Evolutionary conservation across 2,113 vertebrate genomes (phyloP).

Genomic region (Cacatua alba): DNA sequence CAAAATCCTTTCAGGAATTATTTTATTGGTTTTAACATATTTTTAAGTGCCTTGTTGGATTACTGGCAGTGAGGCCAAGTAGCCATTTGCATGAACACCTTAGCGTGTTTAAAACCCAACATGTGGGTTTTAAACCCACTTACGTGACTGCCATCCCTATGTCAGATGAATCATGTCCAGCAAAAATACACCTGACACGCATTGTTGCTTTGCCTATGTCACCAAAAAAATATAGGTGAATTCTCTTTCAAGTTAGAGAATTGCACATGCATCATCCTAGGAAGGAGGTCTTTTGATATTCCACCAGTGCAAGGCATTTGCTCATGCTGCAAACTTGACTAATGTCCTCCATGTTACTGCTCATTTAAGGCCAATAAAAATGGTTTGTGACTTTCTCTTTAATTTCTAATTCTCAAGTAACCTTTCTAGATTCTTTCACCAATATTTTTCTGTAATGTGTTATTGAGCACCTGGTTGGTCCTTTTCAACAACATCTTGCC

Average conservation of each 20-base stretch:
- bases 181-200: background rate
- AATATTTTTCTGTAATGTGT: background rate
- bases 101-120: background rate
- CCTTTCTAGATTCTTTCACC: background rate
- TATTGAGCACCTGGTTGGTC: background rate
- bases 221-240: background rate
- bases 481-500: background rate
- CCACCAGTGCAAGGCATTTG: background rate
- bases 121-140: background rate
- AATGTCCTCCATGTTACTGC: background rate
- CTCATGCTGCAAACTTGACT: background rate
- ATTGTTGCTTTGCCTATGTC: background rate
- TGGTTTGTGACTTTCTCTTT: background rate
- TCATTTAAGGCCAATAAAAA: background rate
- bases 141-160: background rate
- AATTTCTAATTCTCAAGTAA: background rate
- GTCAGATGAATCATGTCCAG: background rate
- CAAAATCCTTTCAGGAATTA: background rate
- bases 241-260: background rate
- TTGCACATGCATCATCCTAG: fast-evolving
- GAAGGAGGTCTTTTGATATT: background rate
- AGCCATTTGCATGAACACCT: background rate
- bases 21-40: background rate
- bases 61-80: background rate
- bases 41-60: background rate